Base-by-base conservation (phyloP, 2,113 vertebrate genomes). In the Chaenogobius annularis region DNA sequence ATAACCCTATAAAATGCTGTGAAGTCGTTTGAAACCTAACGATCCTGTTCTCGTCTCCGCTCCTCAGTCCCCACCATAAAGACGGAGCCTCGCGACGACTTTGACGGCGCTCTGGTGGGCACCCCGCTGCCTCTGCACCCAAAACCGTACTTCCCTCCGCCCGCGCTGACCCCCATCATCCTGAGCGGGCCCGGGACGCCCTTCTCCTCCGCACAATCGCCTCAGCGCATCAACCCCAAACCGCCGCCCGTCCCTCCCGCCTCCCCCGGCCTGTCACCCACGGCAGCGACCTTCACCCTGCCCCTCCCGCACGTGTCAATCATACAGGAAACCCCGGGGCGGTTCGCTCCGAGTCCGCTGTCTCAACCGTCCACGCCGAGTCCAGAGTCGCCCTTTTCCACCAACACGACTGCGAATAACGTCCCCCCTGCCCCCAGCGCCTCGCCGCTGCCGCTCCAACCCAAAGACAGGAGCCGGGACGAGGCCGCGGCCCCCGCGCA, bases 71-170 rank as follows among this genome's bases (percentile, higher is more conserved):
- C 96, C 65, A 94, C 95, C 85, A 96, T 99, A 93, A 99, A 99
- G 93, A 96, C 95, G 78, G 97, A 99, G 93, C 97, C 97, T 59
- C 93, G 91, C 22, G 97, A 99, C 43, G 97, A 99, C 88, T 98
- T 94, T 63, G 96, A 98, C 82, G 92, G 93, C 66, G 77, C 92
- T 19, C 84, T 88, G 76, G 31, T 90, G 56, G 90, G 92, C 79
- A 3, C 78, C 19, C 95, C 94, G 73, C 89, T 93, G 80, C 86
- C 91, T 70, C 79, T 93, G 56, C 93, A 93, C 79, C 92, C 94
- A 5, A 96, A 96, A 90, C 92, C 95, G 0, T 95, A 93, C 92
- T 97, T 94, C 83, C 87, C 92, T 85, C 94, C 94, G 14, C 95
- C 93, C 89, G 93, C 94, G 78, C 78, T 94, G 86, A 77, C 90